These are phyloP conservation scores for Spheniscus mendiculus DNA, from an alignment of 2,113 vertebrate species.

Conservation along the genomic window DNA sequence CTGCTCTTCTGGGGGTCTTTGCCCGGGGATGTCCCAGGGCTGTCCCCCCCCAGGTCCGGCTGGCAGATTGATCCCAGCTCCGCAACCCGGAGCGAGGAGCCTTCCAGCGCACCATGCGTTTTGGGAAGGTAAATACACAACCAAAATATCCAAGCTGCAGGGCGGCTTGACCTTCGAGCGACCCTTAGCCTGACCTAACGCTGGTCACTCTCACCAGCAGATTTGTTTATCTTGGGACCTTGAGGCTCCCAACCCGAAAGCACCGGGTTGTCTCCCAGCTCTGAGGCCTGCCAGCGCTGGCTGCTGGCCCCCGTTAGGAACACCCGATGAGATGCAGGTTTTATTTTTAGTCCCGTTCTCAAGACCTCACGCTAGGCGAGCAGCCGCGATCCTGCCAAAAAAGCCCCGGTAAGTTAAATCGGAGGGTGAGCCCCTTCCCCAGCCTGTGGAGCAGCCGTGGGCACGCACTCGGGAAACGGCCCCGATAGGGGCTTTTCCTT, in stretches of 20 bases:
- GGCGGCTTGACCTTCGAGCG: slow-evolving; percentile 87
- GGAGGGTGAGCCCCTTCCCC: neutral
- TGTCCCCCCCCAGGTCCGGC: accelerated
- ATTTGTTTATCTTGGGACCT: slow-evolving; percentile 81
- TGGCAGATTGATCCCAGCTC: neutral
- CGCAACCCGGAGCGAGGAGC: accelerated
- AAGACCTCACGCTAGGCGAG: neutral
- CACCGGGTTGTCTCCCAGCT: slow-evolving; percentile 33
- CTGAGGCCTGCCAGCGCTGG: slow-evolving; percentile 7
- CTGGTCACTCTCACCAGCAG: slow-evolving; percentile 84
- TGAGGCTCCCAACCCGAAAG: slow-evolving; percentile 65
- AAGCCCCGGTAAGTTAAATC: accelerated
- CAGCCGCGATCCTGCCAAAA: accelerated
- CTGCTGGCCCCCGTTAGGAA: slow-evolving; percentile 44
- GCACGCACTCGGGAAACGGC: neutral
- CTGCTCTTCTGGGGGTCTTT: neutral
- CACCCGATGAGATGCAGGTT: neutral
- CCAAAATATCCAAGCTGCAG: slow-evolving; percentile 73
- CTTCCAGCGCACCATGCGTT: neutral
- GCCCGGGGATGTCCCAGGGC: neutral
- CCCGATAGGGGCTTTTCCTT: neutral
- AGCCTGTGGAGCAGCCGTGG: neutral
- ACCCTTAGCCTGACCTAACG: slow-evolving; percentile 85
- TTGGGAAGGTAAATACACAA: slow-evolving; percentile 81
- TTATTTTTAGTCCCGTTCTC: slow-evolving; percentile 29